Conservation (phyloP, 2,888 invertebrate species). For the Creontiades dilutus region DNA sequence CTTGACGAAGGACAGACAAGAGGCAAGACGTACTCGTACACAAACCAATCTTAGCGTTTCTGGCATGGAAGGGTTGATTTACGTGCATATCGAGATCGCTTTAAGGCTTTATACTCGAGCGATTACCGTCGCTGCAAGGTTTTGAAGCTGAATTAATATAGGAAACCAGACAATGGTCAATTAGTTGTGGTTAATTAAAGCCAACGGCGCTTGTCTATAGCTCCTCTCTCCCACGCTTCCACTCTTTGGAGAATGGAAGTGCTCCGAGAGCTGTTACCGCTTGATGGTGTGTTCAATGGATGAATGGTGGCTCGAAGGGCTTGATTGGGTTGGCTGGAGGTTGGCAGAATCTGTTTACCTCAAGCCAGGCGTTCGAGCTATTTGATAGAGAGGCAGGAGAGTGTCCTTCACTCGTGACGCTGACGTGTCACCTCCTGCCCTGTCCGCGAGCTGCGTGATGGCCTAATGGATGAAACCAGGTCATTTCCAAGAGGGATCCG, state of each 20-base stretch:
- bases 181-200: slow-evolving; percentile 26
- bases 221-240: neutral
- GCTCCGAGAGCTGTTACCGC: neutral
- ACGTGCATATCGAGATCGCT: slow-evolving; percentile 6
- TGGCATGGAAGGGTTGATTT: slow-evolving; percentile 5
- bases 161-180: slow-evolving; percentile 3
- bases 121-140: neutral
- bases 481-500: too few species aligned
- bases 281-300: slow-evolving; percentile 10
- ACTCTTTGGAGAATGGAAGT: slow-evolving; percentile 25
- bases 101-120: neutral
- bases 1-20: too few species aligned
- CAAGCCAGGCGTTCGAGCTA: neutral
- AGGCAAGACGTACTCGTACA: neutral
- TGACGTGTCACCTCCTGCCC: neutral
- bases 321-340: slow-evolving; percentile 32
- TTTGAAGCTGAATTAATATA: slow-evolving; percentile 14
- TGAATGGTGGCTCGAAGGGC: neutral
- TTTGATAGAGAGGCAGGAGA: slow-evolving; percentile 8
- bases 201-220: neutral
- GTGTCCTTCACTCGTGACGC: slow-evolving; percentile 18
- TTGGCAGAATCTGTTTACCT: slow-evolving; percentile 32
- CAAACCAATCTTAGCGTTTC: neutral
- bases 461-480: too few species aligned
- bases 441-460: neutral